phyloP scores from a whole-genome alignment of 2,888 invertebrate genomes.

The Nomada flava region DNA sequence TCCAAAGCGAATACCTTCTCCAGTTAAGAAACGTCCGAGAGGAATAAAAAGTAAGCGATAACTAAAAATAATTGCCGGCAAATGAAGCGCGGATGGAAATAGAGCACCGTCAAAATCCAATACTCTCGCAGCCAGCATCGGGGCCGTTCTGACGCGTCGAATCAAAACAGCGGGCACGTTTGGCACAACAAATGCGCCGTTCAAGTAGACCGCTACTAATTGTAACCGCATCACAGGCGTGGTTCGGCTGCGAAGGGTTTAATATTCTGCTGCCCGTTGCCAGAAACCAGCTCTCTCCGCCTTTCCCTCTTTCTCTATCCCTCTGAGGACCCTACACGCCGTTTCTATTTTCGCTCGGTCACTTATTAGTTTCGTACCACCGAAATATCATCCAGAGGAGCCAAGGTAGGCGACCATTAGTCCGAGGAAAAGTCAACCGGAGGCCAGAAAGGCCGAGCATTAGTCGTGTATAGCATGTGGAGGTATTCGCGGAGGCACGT shows the following conservation, averaged over 20 bases:
- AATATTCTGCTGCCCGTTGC: constrained; percentile 41
- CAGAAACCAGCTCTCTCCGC: constrained; percentile 15
- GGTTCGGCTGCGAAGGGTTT: constrained; percentile 45
- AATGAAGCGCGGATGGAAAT: neutral
- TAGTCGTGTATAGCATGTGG: constrained; percentile 56
- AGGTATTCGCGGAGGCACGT: constrained; percentile 70
- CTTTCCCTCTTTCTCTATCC: neutral
- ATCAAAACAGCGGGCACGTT: constrained; percentile 39
- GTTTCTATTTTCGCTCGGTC: constrained; percentile 55
- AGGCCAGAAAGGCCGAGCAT: constrained; percentile 64
- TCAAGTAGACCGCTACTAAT: constrained; percentile 55
- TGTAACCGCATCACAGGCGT: constrained; percentile 45
- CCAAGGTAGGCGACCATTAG: constrained; percentile 65
- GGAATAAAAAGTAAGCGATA: too few relatives aligned
- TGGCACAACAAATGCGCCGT: constrained; percentile 38
- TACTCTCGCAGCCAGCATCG: neutral
- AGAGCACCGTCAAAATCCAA: neutral
- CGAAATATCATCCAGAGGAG: constrained; percentile 61
- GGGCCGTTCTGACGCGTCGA: constrained; percentile 18
- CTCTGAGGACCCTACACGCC: constrained; percentile 6
- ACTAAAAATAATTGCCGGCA: neutral
- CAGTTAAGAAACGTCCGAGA: too few relatives aligned
- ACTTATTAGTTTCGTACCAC: constrained; percentile 64
- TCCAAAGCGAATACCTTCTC: neutral
- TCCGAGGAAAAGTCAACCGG: constrained; percentile 61